Conservation (phyloP, 2,113 vertebrate species). For the Nyctereutes procyonoides region DNA sequence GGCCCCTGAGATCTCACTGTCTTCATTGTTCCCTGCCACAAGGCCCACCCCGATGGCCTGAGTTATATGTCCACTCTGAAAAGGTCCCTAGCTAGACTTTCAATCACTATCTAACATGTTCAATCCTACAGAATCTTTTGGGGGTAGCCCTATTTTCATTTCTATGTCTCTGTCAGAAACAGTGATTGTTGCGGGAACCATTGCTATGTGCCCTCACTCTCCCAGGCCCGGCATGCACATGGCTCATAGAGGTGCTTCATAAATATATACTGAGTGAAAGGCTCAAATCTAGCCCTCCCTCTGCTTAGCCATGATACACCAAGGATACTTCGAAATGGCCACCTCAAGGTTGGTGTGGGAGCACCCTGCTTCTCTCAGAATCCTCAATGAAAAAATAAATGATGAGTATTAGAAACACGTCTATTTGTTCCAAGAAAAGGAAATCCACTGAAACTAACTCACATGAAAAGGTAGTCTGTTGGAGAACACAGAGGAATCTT, state of each 20-base stretch:
- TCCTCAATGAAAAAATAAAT: background rate
- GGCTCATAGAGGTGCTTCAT: background rate
- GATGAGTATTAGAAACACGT: background rate
- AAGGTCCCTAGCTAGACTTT: background rate
- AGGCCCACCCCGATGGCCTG: background rate
- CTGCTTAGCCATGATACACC: background rate
- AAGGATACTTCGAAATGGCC: background rate
- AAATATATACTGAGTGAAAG: background rate
- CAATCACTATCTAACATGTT: background rate
- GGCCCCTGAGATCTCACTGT: background rate
- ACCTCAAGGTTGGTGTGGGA: background rate
- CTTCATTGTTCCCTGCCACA: background rate
- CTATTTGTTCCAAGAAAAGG: background rate
- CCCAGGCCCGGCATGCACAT: background rate
- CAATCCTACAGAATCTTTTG: background rate
- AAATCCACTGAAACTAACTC: background rate
- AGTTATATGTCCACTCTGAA: background rate
- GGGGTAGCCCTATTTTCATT: background rate
- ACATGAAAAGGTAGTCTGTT: background rate
- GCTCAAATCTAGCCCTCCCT: background rate
- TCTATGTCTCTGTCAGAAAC: background rate
- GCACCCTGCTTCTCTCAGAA: background rate
- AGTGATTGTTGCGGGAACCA: background rate
- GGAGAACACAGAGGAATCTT: background rate
- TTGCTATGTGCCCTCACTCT: background rate